Base-by-base conservation (phyloP, 2,888 invertebrate genomes). In the Hemistola chrysoprasaria region DNA sequence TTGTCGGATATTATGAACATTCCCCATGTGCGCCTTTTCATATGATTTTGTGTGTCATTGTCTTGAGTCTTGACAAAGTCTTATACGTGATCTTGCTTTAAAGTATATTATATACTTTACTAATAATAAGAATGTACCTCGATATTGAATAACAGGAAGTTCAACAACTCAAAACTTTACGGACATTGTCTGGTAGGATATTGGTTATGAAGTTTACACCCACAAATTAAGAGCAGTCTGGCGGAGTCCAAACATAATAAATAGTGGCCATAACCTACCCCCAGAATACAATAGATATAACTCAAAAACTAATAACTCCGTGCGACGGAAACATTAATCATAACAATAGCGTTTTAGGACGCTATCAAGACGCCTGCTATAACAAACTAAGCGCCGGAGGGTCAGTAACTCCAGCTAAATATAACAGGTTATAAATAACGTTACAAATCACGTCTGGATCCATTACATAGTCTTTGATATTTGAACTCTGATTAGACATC, bases 341-440 rank as follows among this genome's bases (percentile, higher is more conserved):
- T 37, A 48, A 48, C 46, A 44, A 33, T 43, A 37, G 30, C 32
- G 22, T 35, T 31, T 30, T 36, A 32, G 8, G 29, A 40, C 38
- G 33, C 26, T 40, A 36, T 34, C 16, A 16, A 32, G 7, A 24
- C 8, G 1, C 0, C 39, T 5, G 22, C 28, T 30, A 28, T 43
- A 11, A 35, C 35, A 8, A 37, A 48, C 34, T 56, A 54, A 62
- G 56, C 58, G 50, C 29, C 38, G 27, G 51, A 27, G 32, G 62
- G 65, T 65, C 65, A 65, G 49, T 59, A 62, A 63, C 60, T 55
- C 50, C 50, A 9, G 41, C 44, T 62, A 64, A 32, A 38, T 34
- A 39, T 46, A 46, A 38, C 9, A 8, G 6, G n/a, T 3, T 53
- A 48, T 41, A 48, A 36, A 47, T 52, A 52, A 27, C 9, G 21